Base-by-base conservation (phyloP, 2,888 invertebrate species). In the Cetonia aurata region DNA sequence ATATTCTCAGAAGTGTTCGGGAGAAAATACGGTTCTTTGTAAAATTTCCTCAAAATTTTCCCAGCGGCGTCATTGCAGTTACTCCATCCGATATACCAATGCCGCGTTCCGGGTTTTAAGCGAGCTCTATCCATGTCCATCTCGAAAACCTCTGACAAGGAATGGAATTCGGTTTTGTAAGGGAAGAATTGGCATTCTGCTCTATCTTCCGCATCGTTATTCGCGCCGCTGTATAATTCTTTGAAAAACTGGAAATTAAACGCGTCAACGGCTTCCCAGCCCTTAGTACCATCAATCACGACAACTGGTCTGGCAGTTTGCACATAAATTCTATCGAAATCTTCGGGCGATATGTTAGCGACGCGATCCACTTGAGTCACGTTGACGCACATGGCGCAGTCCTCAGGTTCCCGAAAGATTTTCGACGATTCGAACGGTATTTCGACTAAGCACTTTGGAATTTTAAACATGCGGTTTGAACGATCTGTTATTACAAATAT, bases 131-230 rank as follows among this genome's bases (percentile, higher is more conserved):
- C 88, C 8, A 85, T 84, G 37, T 90, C 90, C 95, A 97, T 96
- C 67, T 88, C 87, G 74, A 98, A 91, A 0, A 95, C 96, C 73
- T 98, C 94, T 59, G 88, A 86, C 0, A 98, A 86, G 55, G 89
- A 91, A 37, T 85, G 86, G 79, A 98, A 93, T 42, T 94, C 93
- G 0, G 96, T 96, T 84, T 94, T 91, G 84, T 98, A 98, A 0
- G 97, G 95, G 81, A 98, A 95, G 85, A 96, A 98, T 83, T 97
- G 97, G 77, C 98, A 98, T 75, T 92, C 91, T 67, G 78, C 80
- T 6, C 77, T 71, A 57, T 67, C 65, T 53, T 77, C 72, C 37
- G 72, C 72, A 60, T 75, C 72, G 56, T 77, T 74, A 75, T 87
- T 71, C 0, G 85, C 85, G 62, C 86, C 87, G 37, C 87, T 85